phyloP scores from a whole-genome alignment of 2,113 vertebrate genomes.

The Phaetusa simplex region DNA sequence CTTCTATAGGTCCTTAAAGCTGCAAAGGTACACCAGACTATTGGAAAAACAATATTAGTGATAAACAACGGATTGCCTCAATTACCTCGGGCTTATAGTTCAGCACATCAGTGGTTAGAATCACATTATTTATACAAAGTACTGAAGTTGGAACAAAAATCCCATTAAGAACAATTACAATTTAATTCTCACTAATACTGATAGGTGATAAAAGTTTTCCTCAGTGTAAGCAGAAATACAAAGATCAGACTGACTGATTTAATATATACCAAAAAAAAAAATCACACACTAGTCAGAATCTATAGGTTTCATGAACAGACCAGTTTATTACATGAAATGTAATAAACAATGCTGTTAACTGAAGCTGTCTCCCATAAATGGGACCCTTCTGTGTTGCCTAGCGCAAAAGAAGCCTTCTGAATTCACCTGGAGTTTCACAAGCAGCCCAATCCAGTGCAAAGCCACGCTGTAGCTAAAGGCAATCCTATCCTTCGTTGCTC shows the following conservation, averaged over 20 bases:
- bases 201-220: background rate
- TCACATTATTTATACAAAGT: background rate
- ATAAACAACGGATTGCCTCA: background rate
- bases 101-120: background rate
- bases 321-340: background rate
- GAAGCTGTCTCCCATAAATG: background rate
- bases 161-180: background rate
- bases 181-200: background rate
- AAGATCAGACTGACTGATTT: background rate
- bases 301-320: background rate
- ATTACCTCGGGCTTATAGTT: background rate
- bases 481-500: background rate
- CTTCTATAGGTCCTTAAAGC: background rate
- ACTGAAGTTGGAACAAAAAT: background rate
- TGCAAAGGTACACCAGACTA: background rate
- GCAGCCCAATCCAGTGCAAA: background rate
- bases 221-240: background rate
- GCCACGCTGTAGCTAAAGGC: background rate
- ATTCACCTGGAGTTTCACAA: background rate
- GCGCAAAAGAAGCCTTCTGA: background rate
- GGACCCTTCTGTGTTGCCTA: background rate
- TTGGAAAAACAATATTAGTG: accelerated
- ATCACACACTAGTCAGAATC: background rate
- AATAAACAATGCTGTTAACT: background rate
- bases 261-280: background rate